Conservation (phyloP, 1,140 invertebrate species). For the Megalonaias nervosa region DNA sequence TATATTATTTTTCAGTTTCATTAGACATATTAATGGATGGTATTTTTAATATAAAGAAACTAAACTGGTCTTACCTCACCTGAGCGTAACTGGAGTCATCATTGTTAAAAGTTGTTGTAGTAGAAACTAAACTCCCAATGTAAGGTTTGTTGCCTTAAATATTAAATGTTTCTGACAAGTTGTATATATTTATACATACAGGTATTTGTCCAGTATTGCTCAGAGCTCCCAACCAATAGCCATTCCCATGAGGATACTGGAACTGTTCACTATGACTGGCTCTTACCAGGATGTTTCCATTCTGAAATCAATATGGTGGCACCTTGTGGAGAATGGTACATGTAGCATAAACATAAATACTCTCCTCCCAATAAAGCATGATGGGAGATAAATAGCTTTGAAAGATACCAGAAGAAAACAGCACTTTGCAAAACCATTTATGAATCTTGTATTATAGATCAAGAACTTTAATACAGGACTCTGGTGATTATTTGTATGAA, state of each 20-base stretch:
- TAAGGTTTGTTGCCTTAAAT: background rate
- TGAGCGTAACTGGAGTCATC: background rate
- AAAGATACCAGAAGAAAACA: too few relatives aligned
- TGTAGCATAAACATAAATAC: background rate
- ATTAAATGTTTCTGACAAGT: background rate
- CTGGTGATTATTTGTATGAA: too few relatives aligned
- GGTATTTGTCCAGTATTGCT: conserved; percentile 55
- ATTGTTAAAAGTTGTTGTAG: background rate
- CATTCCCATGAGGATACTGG: conserved; percentile 84
- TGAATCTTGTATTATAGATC: too few relatives aligned
- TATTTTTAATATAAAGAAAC: background rate
- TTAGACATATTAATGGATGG: background rate
- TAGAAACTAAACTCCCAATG: background rate
- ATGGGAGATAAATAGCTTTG: too few relatives aligned
- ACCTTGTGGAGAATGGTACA: conserved; percentile 45
- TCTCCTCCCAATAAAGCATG: too few relatives aligned
- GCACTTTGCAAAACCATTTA: too few relatives aligned
- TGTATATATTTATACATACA: conserved; percentile 25
- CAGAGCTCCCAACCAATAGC: conserved; percentile 75
- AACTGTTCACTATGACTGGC: conserved; percentile 81
- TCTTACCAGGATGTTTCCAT: conserved; percentile 62
- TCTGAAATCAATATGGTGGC: conserved; percentile 31
- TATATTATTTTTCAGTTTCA: too few relatives aligned
- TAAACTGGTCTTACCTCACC: background rate
- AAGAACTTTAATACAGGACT: too few relatives aligned